Conservation (phyloP, 2,797 vertebrate genomes). For the Remorina albescens region DNA sequence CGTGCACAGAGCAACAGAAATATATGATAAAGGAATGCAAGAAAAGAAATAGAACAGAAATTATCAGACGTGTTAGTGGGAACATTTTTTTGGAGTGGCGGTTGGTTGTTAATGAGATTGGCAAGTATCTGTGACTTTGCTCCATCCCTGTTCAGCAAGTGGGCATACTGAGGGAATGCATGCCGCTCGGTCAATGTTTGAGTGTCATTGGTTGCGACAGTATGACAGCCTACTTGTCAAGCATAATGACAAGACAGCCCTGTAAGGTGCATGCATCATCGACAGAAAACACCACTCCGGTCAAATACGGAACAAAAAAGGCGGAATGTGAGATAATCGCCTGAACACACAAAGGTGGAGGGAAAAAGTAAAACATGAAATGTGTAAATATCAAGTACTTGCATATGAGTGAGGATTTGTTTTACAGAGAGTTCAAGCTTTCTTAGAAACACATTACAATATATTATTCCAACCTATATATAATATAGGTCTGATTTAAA, state of each 20-base stretch:
- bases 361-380: constrained; percentile 2
- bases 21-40: neutral
- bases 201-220: constrained; percentile 76
- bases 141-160: constrained; percentile 49
- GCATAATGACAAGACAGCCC: constrained; percentile 69
- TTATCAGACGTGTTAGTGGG: neutral
- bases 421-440: neutral
- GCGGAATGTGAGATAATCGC: constrained; percentile 14
- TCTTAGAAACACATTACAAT: neutral
- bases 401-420: neutral
- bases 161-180: constrained; percentile 42
- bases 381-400: neutral
- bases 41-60: neutral
- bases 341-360: neutral
- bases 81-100: constrained; percentile 2
- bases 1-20: neutral
- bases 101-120: constrained; percentile 35
- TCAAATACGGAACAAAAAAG: constrained; percentile 27
- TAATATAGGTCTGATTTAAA: neutral
- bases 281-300: constrained; percentile 45
- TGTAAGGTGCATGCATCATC: constrained; percentile 68
- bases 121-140: constrained; percentile 66
- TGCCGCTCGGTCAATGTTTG: constrained; percentile 51
- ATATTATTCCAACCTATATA: too few species aligned
- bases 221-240: constrained; percentile 74